Evolutionary conservation across 2,797 vertebrate genomes (phyloP).

Genomic region (Rhinatrema bivittatum): DNA sequence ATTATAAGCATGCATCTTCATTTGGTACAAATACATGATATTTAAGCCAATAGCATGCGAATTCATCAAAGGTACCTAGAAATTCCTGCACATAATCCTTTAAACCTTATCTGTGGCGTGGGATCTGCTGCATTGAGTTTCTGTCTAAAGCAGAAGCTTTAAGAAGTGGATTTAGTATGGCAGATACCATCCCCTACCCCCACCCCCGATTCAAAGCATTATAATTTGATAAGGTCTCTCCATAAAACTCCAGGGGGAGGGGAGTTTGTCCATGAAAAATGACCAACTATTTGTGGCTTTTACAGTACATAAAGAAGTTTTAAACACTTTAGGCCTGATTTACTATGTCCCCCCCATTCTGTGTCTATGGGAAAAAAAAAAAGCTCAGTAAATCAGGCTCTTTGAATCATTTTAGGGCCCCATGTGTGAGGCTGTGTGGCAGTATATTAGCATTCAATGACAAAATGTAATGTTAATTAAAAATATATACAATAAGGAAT

Average conservation of each 20-base stretch:
- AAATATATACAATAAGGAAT: slow-evolving; percentile 25
- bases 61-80: slow-evolving; percentile 16
- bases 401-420: slow-evolving; percentile 11
- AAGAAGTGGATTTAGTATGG: slow-evolving; percentile 42
- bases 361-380: no score
- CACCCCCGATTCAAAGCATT: slow-evolving; percentile 47
- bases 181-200: slow-evolving; percentile 31
- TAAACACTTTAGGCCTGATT: slow-evolving; percentile 46
- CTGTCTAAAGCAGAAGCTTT: slow-evolving; percentile 50
- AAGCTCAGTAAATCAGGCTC: slow-evolving; percentile 17
- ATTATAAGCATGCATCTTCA: no score
- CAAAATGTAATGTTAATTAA: slow-evolving; percentile 36
- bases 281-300: slow-evolving; percentile 43
- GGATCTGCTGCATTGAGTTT: slow-evolving; percentile 37
- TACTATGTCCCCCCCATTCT: no score
- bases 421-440: slow-evolving; percentile 13
- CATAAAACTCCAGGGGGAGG: slow-evolving; percentile 46
- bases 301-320: slow-evolving; percentile 48
- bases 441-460: slow-evolving; percentile 15
- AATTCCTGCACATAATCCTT: slow-evolving; percentile 16
- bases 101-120: slow-evolving; percentile 27
- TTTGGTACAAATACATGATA: no score
- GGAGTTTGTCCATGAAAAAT: slow-evolving; percentile 49
- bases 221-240: slow-evolving; percentile 55
- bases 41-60: no score